These are phyloP conservation scores for Actenoides lindsayi DNA, from an alignment of 2,113 vertebrate species.

Conservation along the genomic window DNA sequence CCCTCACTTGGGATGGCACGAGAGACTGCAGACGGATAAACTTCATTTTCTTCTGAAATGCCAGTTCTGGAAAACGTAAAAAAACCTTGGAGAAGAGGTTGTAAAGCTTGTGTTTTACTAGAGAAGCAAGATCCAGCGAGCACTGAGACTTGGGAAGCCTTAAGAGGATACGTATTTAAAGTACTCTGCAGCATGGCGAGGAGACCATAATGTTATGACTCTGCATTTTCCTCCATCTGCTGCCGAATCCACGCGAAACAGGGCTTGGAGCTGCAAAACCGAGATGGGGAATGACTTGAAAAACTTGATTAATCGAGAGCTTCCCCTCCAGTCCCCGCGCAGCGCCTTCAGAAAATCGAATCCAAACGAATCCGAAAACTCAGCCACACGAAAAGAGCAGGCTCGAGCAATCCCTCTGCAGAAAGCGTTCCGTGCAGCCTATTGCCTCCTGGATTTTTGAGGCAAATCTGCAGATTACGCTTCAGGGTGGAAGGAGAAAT, in stretches of 20 bases:
- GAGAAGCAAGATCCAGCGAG: not conserved
- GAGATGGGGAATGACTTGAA: constrained; percentile 38
- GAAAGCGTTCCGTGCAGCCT: not conserved
- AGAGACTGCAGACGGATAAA: not conserved
- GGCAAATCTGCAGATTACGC: constrained; percentile 3
- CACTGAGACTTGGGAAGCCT: not conserved
- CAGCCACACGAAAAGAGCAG: not conserved
- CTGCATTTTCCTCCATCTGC: constrained; percentile 56
- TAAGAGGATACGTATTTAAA: not conserved
- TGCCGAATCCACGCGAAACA: not conserved
- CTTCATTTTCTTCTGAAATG: not conserved
- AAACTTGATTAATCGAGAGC: constrained; percentile 32
- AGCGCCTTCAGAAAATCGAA: not conserved
- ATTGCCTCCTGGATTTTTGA: not conserved
- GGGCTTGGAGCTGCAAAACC: constrained; percentile 14
- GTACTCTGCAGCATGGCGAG: not conserved
- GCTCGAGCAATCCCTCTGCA: not conserved
- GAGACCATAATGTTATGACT: constrained; percentile 57
- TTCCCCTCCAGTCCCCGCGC: not conserved
- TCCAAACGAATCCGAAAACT: not conserved
- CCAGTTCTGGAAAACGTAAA: not conserved
- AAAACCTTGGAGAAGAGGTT: not conserved
- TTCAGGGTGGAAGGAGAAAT: constrained; percentile 19
- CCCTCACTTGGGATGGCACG: not conserved
- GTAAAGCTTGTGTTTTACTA: not conserved